Evolutionary conservation across 1,140 invertebrate species (phyloP), one percentile per base, ranked within the genome.

Genomic region (Drosophila nasuta): DNA sequence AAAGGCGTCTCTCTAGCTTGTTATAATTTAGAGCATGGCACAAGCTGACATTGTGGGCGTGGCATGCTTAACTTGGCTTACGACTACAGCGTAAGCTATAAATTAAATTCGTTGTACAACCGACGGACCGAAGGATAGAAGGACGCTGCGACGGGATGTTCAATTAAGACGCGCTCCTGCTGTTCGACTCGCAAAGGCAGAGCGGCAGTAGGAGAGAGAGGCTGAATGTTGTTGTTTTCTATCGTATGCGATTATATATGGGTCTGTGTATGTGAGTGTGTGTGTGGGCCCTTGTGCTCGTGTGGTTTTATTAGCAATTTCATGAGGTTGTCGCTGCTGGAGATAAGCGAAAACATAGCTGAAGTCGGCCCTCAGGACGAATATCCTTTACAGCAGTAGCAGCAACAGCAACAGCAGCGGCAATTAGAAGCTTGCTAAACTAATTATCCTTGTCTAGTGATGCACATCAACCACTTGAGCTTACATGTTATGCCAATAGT

Each of bases 81-180:
- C 82, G 38, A 54, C 51, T 59, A 64, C 71, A 70, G 45, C 51
- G 48, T 66, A 70, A 67, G 71, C 70, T 83, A 89, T 88, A 88
- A 89, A 88, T 88, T 88, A 83, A 89, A 88, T 89, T 88, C 80
- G 67, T 75, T 78, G 80, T 72, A 67, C 78, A 63, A 67, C 35
- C 63, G 49, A 56, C 56, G n/a, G 20, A 25, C 51, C 65, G 28
- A 17, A 28, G 17, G 5, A 57, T 59, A 10, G 6, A 48, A 4
- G 6, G 35, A 10, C 20, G 20, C 20, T 25, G 35, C 8, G 35
- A 15, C 8, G 7, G 52, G 33, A 8, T 35, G 54, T 57, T 76
- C 80, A 87, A 87, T 88, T 88, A 88, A 83, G 83, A 48, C 52
- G 54, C 52, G 57, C 68, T 58, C 51, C 51, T 80, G 73, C 51